phyloP scores from a whole-genome alignment of 2,113 vertebrate species.

The Ptyas mucosa region DNA sequence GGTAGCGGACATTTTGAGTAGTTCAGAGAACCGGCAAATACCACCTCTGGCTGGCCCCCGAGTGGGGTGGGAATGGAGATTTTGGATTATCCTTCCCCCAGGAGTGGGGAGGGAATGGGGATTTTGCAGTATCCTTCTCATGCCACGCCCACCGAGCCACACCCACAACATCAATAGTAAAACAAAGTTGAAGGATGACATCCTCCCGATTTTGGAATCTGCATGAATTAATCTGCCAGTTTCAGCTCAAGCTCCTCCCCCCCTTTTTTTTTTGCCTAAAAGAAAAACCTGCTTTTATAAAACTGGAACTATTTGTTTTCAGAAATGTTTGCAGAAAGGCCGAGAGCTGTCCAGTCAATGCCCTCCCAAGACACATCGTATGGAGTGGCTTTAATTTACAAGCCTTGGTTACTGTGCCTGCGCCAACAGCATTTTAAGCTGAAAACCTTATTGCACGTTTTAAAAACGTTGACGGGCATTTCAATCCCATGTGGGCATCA shows the following conservation, averaged over 20 bases:
- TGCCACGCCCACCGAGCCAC: too few relatives aligned
- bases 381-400: not conserved
- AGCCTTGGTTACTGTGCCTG: not conserved
- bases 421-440: not conserved
- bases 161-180: too few relatives aligned
- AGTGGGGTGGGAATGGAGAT: too few relatives aligned
- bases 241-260: not conserved
- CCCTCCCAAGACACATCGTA: not conserved
- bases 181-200: too few relatives aligned
- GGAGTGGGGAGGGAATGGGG: too few relatives aligned
- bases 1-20: too few relatives aligned
- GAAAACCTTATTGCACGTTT: not conserved
- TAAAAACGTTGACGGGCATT: not conserved
- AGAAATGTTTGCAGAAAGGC: not conserved
- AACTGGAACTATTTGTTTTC: not conserved
- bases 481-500: not conserved
- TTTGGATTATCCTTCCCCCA: too few relatives aligned
- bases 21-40: too few relatives aligned
- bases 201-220: not conserved
- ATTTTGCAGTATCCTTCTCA: too few relatives aligned
- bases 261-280: not conserved
- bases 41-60: too few relatives aligned
- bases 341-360: not conserved
- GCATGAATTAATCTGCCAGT: not conserved
- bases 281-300: not conserved